These are phyloP conservation scores for Bufotes viridis DNA, from an alignment of 2,797 vertebrate species.

Conservation along the genomic window DNA sequence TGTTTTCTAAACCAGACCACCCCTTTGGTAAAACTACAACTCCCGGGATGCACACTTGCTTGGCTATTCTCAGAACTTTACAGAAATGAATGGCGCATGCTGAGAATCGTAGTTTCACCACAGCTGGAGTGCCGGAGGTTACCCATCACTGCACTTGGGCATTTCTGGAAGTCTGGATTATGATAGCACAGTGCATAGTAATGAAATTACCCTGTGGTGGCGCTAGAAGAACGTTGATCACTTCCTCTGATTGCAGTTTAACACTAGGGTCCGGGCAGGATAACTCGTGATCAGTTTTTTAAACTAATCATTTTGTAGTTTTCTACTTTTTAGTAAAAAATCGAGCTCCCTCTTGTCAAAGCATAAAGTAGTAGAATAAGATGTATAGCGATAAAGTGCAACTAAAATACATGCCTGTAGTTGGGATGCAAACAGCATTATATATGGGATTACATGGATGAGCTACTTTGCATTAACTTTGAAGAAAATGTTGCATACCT, in stretches of 20 bases:
- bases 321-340: neutral
- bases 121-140: too few relatives aligned
- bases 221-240: neutral
- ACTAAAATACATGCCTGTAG: neutral
- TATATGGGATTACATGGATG: neutral
- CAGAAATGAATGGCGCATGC: too few relatives aligned
- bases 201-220: neutral
- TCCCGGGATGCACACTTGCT: too few relatives aligned
- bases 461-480: neutral
- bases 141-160: too few relatives aligned
- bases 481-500: neutral
- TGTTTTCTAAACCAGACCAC: too few relatives aligned
- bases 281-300: neutral
- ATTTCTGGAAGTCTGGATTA: too few relatives aligned
- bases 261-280: neutral
- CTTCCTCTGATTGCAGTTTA: neutral
- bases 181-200: neutral
- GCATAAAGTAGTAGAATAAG: neutral
- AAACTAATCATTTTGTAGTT: neutral
- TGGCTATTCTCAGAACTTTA: too few relatives aligned
- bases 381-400: neutral
- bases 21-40: too few relatives aligned
- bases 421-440: neutral
- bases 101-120: too few relatives aligned
- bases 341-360: neutral